These are phyloP conservation scores for Gavialis gangeticus DNA, from an alignment of 2,113 vertebrate species.

Conservation along the genomic window DNA sequence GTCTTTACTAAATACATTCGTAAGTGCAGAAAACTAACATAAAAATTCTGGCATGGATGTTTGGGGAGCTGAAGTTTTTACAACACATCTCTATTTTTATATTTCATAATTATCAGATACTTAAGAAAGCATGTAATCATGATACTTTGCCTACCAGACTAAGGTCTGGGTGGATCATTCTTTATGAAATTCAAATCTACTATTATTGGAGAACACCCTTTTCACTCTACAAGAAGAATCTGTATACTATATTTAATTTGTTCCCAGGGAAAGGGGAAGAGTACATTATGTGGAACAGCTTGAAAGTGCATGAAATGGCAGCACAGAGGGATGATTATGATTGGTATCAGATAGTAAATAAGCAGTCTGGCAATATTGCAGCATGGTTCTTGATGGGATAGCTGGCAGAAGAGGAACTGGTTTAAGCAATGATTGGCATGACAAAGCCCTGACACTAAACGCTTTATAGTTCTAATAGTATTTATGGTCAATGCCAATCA, in stretches of 20 bases:
- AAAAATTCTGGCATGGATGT: neutral
- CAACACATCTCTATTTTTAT: neutral
- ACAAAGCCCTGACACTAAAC: neutral
- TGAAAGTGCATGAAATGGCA: neutral
- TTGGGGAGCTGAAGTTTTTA: slow-evolving; percentile 7
- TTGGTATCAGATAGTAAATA: neutral
- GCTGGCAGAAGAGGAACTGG: neutral
- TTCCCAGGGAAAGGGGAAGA: neutral
- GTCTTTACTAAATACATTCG: neutral
- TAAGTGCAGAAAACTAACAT: neutral
- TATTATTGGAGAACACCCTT: neutral
- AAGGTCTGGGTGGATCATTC: neutral
- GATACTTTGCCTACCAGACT: slow-evolving; percentile 23
- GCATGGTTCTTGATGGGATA: neutral
- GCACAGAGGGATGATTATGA: neutral
- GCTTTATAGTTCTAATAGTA: neutral
- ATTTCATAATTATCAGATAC: slow-evolving; percentile 2
- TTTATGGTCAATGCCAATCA: neutral
- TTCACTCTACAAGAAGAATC: neutral
- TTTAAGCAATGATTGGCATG: neutral
- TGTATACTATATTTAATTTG: neutral
- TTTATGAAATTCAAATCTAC: neutral
- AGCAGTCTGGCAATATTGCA: neutral
- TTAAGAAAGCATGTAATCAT: slow-evolving; percentile 1
- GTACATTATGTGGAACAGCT: neutral